Evolutionary conservation across 1,140 invertebrate species (phyloP).

Genomic region (Cydia amplana): DNA sequence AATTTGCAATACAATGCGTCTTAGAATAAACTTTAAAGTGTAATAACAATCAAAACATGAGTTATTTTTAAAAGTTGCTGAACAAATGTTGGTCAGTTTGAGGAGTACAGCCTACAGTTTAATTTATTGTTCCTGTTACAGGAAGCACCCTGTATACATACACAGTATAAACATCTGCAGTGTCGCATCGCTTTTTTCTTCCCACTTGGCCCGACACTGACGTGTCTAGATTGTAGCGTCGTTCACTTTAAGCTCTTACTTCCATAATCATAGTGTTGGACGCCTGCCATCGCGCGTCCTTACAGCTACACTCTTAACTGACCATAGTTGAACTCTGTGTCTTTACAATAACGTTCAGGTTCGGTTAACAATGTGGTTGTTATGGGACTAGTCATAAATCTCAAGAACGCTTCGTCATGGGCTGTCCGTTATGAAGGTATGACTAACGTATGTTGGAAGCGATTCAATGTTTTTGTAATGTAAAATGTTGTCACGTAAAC

Average conservation of each 20-base stretch:
- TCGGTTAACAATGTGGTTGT: too few species aligned
- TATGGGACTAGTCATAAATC: background rate
- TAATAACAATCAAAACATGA: too few species aligned
- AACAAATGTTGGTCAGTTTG: too few species aligned
- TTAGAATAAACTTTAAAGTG: too few species aligned
- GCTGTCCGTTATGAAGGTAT: conserved; percentile 7
- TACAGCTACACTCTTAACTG: background rate
- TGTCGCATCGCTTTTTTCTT: background rate
- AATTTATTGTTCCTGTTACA: too few species aligned
- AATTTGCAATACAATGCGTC: too few species aligned
- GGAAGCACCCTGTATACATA: too few species aligned
- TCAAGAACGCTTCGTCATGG: background rate
- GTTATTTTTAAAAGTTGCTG: too few species aligned
- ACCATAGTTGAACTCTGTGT: too few species aligned
- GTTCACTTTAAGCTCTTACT: background rate
- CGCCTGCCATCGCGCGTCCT: background rate
- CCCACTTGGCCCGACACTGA: background rate
- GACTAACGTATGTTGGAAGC: conserved; percentile 3
- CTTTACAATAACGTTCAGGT: too few species aligned
- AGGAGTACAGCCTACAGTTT: too few species aligned
- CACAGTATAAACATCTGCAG: too few species aligned
- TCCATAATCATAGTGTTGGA: background rate
- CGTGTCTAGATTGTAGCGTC: background rate
- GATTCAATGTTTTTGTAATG: background rate
- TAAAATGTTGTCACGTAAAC: background rate